Conservation (phyloP, 2,797 vertebrate genomes). For the Labeo calbasu region DNA sequence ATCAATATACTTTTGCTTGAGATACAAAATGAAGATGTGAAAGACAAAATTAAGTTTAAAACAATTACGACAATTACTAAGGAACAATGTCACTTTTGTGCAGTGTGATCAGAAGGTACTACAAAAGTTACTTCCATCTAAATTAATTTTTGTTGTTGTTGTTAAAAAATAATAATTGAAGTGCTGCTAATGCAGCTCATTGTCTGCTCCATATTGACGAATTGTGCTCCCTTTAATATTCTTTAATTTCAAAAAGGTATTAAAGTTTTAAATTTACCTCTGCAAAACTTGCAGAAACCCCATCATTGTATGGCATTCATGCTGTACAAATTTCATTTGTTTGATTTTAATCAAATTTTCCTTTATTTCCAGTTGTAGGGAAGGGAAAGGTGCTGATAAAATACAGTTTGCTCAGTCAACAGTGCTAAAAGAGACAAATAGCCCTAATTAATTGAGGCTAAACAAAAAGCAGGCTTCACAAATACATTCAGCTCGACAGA, state of each 20-base stretch:
- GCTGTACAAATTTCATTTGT: conserved; percentile 51
- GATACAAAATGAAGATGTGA: not conserved
- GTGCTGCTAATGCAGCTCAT: not conserved
- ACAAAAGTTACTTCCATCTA: not conserved
- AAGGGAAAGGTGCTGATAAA: conserved; percentile 64
- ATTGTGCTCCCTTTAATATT: not conserved
- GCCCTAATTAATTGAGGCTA: conserved; percentile 12
- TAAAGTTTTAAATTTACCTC: not conserved
- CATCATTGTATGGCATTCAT: not conserved
- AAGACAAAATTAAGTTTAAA: not conserved
- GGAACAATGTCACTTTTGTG: not conserved
- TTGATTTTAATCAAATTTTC: conserved; percentile 74
- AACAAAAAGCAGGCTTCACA: conserved; percentile 33
- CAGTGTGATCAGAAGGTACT: not conserved
- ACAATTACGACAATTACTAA: not conserved
- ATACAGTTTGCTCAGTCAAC: conserved; percentile 61
- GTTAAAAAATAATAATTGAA: too few relatives aligned
- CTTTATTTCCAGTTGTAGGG: conserved; percentile 75
- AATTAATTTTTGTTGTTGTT: too few relatives aligned
- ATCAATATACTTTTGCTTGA: not conserved
- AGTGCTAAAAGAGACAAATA: conserved; percentile 57
- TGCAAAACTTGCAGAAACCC: not conserved
- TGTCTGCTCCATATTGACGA: not conserved
- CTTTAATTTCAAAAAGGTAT: not conserved
- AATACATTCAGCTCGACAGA: conserved; percentile 19